Evolutionary conservation across 2,888 invertebrate genomes (phyloP).

Genomic region (Clanis bilineata): DNA sequence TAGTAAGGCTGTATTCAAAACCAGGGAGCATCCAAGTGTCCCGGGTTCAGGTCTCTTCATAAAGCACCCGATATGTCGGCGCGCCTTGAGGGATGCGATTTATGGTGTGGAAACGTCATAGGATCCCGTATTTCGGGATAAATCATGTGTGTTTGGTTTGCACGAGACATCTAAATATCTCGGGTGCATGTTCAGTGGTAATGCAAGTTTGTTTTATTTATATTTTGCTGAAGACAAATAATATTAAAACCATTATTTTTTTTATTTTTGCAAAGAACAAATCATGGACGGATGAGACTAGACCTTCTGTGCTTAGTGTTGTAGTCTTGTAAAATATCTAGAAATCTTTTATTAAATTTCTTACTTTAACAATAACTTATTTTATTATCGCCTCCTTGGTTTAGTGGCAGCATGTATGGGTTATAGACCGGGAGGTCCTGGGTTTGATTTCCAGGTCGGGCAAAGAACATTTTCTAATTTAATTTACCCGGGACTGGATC

Average conservation of each 20-base stretch:
- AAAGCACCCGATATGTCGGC: conserved; percentile 73
- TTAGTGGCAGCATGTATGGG: too few species aligned
- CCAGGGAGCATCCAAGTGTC: conserved; percentile 42
- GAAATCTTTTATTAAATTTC: too few species aligned
- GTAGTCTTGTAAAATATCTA: too few species aligned
- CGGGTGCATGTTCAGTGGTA: neutral
- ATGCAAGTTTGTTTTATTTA: neutral
- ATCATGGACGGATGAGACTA: too few species aligned
- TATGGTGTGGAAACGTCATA: conserved; percentile 81
- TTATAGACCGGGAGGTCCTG: too few species aligned
- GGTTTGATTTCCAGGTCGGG: too few species aligned
- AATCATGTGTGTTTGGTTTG: conserved; percentile 75
- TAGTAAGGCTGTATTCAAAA: neutral
- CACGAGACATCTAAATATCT: conserved; percentile 54
- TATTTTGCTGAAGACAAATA: neutral
- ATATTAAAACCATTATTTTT: too few species aligned
- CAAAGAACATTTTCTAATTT: too few species aligned
- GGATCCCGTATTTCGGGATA: conserved; percentile 68
- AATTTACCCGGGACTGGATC: too few species aligned
- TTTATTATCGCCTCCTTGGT: too few species aligned
- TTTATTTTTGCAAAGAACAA: neutral
- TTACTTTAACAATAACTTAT: too few species aligned
- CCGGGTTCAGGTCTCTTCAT: conserved; percentile 71
- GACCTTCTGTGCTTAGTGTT: too few species aligned
- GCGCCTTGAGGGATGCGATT: conserved; percentile 76